phyloP scores from a whole-genome alignment of 1,140 invertebrate genomes.

The Hermetia illucens region DNA sequence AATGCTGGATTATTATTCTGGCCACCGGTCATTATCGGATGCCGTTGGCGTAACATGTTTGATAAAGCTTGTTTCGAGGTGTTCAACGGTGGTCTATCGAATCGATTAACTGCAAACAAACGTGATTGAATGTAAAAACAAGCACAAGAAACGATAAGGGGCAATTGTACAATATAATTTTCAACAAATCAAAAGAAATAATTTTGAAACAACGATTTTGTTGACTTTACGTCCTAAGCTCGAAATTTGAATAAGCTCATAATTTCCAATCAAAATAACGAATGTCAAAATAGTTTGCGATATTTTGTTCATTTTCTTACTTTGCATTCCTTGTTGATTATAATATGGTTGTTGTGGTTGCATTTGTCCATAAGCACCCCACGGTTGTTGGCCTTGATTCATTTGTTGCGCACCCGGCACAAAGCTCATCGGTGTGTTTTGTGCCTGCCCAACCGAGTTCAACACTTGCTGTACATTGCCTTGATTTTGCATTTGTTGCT shows the following conservation, averaged over 20 bases:
- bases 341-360: slow-evolving; percentile 19
- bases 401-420: slow-evolving; percentile 16
- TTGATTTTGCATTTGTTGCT: slow-evolving; percentile 27
- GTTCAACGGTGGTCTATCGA: slow-evolving; percentile 49
- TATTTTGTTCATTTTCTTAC: too few species aligned
- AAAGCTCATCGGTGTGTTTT: slow-evolving; percentile 23
- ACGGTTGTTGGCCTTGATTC: slow-evolving; percentile 17
- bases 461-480: slow-evolving; percentile 23
- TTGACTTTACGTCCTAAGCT: too few species aligned
- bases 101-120: slow-evolving; percentile 39
- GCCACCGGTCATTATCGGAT: slow-evolving; percentile 38
- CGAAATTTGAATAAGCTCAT: too few species aligned
- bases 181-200: too few species aligned
- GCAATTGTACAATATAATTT: too few species aligned
- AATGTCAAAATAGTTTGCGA: too few species aligned
- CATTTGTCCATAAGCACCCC: slow-evolving; percentile 14
- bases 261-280: too few species aligned
- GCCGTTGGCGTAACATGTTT: slow-evolving; percentile 62
- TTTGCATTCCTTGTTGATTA: slow-evolving; percentile 17
- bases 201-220: too few species aligned
- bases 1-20: slow-evolving; percentile 32
- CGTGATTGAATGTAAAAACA: too few species aligned
- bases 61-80: slow-evolving; percentile 75
- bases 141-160: too few species aligned
- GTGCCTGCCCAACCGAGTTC: slow-evolving; percentile 18